phyloP scores from a whole-genome alignment of 2,797 vertebrate genomes.

The Lacerta agilis region DNA sequence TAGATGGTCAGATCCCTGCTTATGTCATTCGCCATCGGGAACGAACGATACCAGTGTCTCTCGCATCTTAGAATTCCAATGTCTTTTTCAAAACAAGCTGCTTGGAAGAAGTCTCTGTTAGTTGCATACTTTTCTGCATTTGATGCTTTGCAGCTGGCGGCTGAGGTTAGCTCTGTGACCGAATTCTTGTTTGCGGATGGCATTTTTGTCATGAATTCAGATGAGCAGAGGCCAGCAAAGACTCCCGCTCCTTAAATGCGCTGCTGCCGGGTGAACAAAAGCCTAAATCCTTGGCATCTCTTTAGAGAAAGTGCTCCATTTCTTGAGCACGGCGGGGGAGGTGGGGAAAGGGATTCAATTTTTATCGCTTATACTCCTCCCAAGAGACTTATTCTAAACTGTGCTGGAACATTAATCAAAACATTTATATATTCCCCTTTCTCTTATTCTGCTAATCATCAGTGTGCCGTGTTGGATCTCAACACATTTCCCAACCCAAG shows the following conservation, averaged over 20 bases:
- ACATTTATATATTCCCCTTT: background rate
- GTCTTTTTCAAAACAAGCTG: constrained; percentile 17
- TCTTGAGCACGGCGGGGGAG: constrained; percentile 43
- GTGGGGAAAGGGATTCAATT: constrained; percentile 28
- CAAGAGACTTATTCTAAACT: constrained; percentile 12
- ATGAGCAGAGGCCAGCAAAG: constrained; percentile 12
- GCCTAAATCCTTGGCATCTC: constrained; percentile 47
- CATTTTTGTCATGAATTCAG: constrained; percentile 55
- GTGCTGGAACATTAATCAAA: background rate
- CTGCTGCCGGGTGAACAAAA: constrained; percentile 57
- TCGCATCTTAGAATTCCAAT: constrained; percentile 43
- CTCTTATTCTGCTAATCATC: background rate
- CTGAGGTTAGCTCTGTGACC: constrained; percentile 41
- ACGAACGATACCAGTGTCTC: constrained; percentile 14
- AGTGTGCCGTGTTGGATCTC: background rate
- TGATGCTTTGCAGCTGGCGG: constrained; percentile 30
- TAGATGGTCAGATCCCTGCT: constrained; percentile 26
- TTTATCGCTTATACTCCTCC: constrained; percentile 26
- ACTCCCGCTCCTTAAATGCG: constrained; percentile 60
- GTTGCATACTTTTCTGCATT: constrained; percentile 16
- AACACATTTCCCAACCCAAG: background rate
- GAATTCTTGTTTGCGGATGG: constrained; percentile 45
- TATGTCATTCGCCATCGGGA: background rate
- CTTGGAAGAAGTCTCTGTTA: constrained; percentile 9
- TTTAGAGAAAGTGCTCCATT: constrained; percentile 39